Percentiles rank a stretch among this genome's conserved stretches.
These are phyloP conservation scores for Zaprionus davidi DNA, from an alignment of 1,140 invertebrate genomes.

Conservation along the genomic window DNA sequence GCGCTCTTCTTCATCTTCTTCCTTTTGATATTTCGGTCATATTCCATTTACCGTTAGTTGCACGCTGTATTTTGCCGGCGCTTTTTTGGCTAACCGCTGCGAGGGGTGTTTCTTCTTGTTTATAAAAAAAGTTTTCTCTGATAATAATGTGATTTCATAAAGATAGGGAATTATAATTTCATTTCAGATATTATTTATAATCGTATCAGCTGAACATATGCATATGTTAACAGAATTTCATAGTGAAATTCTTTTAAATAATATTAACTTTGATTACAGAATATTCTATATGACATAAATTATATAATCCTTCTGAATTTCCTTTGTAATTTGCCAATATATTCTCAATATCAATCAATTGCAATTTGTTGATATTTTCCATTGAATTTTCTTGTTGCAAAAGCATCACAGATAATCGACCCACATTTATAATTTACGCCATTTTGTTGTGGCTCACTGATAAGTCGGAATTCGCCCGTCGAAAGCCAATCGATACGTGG, in stretches of 20 bases:
- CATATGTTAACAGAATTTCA: too few relatives aligned
- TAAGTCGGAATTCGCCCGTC: slow-evolving; percentile 33
- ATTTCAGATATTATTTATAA: too few relatives aligned
- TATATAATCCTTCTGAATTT: neutral
- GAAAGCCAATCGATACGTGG: slow-evolving; percentile 34
- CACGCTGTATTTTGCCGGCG: slow-evolving; percentile 57
- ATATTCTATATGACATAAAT: too few relatives aligned
- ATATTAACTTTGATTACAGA: too few relatives aligned
- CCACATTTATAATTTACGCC: slow-evolving; percentile 21
- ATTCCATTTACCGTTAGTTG: slow-evolving; percentile 39
- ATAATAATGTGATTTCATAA: neutral
- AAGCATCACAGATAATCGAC: neutral
- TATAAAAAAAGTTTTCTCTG: neutral
- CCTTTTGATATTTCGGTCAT: slow-evolving; percentile 63
- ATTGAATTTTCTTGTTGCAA: neutral
- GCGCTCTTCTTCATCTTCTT: slow-evolving; percentile 28
- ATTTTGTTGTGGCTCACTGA: slow-evolving; percentile 19
- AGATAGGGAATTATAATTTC: neutral
- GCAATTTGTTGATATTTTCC: neutral
- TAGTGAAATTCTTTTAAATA: too few relatives aligned
- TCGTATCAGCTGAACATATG: too few relatives aligned
- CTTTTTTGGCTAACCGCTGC: slow-evolving; percentile 41
- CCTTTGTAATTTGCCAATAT: neutral
- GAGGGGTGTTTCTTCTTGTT: slow-evolving; percentile 59
- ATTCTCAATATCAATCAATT: neutral